Base-by-base conservation (phyloP, 2,888 invertebrate genomes). In the Dolichopus griseipennis region DNA sequence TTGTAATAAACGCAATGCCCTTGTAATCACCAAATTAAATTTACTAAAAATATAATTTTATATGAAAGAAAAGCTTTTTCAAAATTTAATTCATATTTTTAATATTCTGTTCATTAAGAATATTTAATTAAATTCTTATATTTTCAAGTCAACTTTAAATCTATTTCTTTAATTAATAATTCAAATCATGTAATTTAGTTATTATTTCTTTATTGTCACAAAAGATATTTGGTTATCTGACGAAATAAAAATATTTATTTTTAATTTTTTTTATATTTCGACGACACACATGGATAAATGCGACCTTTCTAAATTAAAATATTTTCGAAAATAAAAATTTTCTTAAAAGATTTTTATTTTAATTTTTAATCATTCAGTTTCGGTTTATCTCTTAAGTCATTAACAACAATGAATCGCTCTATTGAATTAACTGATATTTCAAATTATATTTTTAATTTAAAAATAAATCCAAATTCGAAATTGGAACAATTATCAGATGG, bases 401-500 rank as follows among this genome's bases (percentile, higher is more conserved):
- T n/a, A 52, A 52, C 52, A 52, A 41, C 15, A 15, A n/a, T 18
- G 15, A 52, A 52, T 52, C 52, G 52, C 18, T 12, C 52, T 18
- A 18, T 52, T 12, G 15, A 15, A 52, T 18, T 52, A 18, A 52
- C 15, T 2, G 52, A 52, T 52, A 15, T 52, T 52, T 18, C 18
- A 18, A 52, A 52, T 52, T 52, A 52, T 52, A 6, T 52, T 52
- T 41, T 41, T 9, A 41, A 41, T 15, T 41, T 41, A 41, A 27
- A 27, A 27, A 10, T 37, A 37, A 37, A 37, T 37, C 37, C 37
- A 8, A n/a, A 52, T 52, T 12, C 12, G 9, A 69, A 64, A 65
- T 75, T 72, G 43, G 76, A 75, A 20, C 70, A 74, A 65, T 65
- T 76, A 65, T 73, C 73, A 22, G 94, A 94, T 79, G 83, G 86